A percentile compares a stretch with the other conserved stretches of the same genome.
Evolutionary conservation across 2,888 invertebrate species (phyloP).

Genomic region (Marronus borbonicus): DNA sequence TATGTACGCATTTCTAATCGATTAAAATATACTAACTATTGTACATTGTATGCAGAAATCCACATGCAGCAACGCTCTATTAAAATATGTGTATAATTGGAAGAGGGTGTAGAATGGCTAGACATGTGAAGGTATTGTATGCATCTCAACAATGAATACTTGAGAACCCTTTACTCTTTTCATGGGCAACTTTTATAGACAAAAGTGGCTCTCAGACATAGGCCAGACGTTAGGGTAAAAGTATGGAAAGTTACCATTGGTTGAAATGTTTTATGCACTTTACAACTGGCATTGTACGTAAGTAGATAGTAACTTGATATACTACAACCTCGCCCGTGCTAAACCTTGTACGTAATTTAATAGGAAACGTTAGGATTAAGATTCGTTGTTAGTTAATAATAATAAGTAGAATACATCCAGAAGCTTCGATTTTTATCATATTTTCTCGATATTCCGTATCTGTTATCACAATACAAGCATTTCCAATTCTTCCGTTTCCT

Average conservation of each 20-base stretch:
- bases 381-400: neutral
- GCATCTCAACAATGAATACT: slow-evolving; percentile 20
- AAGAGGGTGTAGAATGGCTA: neutral
- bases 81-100: slow-evolving; percentile 5
- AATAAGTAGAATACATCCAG: neutral
- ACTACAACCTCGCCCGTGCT: too few relatives aligned
- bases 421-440: neutral
- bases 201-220: slow-evolving; percentile 24
- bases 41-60: too few relatives aligned
- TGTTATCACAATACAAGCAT: neutral
- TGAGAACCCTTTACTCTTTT: slow-evolving; percentile 11
- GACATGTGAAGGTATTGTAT: slow-evolving; percentile 23
- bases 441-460: neutral
- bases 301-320: too few relatives aligned
- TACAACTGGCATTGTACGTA: too few relatives aligned
- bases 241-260: slow-evolving; percentile 1
- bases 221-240: slow-evolving; percentile 9
- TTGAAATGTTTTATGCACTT: neutral
- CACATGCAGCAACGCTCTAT: neutral
- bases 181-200: slow-evolving; percentile 13
- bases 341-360: too few relatives aligned
- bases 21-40: too few relatives aligned
- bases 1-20: too few relatives aligned
- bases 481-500: neutral
- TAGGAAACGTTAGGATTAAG: too few relatives aligned